A percentile compares a stretch with the other conserved stretches of the same genome.
Evolutionary conservation across 1,140 invertebrate genomes (phyloP).

Genomic region (Lucilia cuprina): DNA sequence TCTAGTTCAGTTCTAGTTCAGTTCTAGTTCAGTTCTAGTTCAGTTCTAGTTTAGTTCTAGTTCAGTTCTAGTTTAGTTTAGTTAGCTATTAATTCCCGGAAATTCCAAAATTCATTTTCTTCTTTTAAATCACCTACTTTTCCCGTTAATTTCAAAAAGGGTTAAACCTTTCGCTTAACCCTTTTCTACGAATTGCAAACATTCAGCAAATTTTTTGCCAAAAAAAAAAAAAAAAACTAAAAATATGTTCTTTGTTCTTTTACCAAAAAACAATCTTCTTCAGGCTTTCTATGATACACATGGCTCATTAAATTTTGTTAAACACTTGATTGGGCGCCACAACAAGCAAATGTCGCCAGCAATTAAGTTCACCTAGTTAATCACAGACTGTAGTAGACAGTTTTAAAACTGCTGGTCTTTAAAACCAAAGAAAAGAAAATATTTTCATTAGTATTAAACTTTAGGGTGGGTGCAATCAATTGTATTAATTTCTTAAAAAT

Average conservation of each 20-base stretch:
- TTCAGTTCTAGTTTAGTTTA: too few species aligned
- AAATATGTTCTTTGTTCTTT: too few species aligned
- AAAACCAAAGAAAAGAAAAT: constrained; percentile 21
- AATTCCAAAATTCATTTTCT: too few species aligned
- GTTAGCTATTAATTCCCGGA: too few species aligned
- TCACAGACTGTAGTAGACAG: constrained; percentile 51
- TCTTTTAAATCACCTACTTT: too few species aligned
- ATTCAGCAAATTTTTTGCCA: neutral
- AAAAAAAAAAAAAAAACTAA: neutral
- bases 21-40: too few species aligned
- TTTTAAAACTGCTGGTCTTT: constrained; percentile 60
- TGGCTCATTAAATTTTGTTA: constrained; percentile 38
- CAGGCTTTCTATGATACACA: constrained; percentile 24
- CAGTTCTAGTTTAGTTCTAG: too few species aligned
- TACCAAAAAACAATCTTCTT: neutral
- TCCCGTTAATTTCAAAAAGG: too few species aligned
- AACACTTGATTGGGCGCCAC: constrained; percentile 62
- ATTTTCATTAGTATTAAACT: neutral
- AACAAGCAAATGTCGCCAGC: constrained; percentile 48
- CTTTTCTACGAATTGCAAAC: neutral
- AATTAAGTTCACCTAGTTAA: constrained; percentile 36
- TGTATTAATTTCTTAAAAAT: constrained; percentile 27
- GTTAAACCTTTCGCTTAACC: neutral
- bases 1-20: too few species aligned
- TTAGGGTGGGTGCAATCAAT: constrained; percentile 29